Evolutionary conservation across 2,888 invertebrate species (phyloP).

Genomic region (Orthonevra nobilis): DNA sequence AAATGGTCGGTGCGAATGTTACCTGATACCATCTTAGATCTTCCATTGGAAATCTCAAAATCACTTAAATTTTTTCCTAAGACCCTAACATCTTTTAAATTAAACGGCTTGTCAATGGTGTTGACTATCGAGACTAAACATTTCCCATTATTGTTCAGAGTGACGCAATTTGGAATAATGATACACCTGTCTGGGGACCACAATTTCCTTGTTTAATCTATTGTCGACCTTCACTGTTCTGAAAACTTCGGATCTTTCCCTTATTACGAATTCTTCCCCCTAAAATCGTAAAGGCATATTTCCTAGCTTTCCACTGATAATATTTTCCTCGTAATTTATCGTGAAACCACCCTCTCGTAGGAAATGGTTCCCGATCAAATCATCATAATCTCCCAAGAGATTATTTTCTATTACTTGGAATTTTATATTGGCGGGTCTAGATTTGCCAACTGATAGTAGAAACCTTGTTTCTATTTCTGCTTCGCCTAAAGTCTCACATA

Average conservation of each 20-base stretch:
- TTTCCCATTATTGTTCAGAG: too few species aligned
- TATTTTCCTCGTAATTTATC: constrained; percentile 2
- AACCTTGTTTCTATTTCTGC: background rate
- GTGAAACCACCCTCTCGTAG: constrained; percentile 2
- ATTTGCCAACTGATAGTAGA: background rate
- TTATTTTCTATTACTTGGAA: constrained; percentile 7
- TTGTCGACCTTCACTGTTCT: background rate
- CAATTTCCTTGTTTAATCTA: background rate
- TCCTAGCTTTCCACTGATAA: background rate
- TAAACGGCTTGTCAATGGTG: too few species aligned
- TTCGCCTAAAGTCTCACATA: constrained; percentile 5
- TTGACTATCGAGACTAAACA: too few species aligned
- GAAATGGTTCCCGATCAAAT: constrained; percentile 4
- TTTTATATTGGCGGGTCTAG: background rate
- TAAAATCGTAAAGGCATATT: background rate
- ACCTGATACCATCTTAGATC: background rate
- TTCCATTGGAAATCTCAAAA: background rate
- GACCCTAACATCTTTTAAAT: background rate
- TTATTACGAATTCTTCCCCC: background rate
- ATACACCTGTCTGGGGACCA: background rate
- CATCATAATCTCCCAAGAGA: constrained; percentile 1
- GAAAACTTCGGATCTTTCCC: constrained; percentile 12
- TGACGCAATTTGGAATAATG: too few species aligned
- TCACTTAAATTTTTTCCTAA: background rate
- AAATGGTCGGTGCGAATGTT: constrained; percentile 7